Evolutionary conservation across 2,797 vertebrate genomes (phyloP), one percentile per base, ranked within the genome.

Genomic region (Nannoperca australis): DNA sequence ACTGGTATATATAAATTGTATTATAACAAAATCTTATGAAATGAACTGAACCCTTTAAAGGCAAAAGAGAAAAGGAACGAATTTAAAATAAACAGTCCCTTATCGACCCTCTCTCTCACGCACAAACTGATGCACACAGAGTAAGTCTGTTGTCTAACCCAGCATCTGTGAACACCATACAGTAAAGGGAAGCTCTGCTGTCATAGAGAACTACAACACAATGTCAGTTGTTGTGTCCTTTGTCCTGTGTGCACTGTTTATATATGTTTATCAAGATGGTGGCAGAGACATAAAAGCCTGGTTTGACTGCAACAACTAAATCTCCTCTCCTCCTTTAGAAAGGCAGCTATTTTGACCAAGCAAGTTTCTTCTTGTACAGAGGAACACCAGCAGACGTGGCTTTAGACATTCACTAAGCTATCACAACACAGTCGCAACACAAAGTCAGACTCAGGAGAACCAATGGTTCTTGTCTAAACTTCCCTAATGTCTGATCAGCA

Each of bases 311-410:
- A 67, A 81, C 73, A 79, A 67, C 58, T 66, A 78, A 84, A 78
- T 87, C 72, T 90, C 73, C 77, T 88, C 53, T 84, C 63, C 78
- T 76, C 50, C 54, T 85, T 74, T 53, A 60, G 70, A 84, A 61
- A 59, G 79, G 76, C 47, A 78, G 67, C 58, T 87, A 80, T 88
- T 89, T 81, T 66, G 69, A 84, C 49, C 0, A 70, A 87, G 85
- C 89, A 91, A 76, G 91, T 91, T 93, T 83, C 78, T 93, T 92
- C 91, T 83, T 88, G 91, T 55, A 82, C 71, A 78, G 85, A 90
- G 90, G 88, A 90, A 90, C 79, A 74, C 62, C 70, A 47, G 83
- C 88, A 89, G 87, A 91, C 84, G 24, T 72, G 84, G 82, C 67
- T 73, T 78, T 79, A 75, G 83, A 85, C 76, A 79, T 83, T 67